Base-by-base conservation (phyloP, 2,888 invertebrate species). In the Aphodius granarius region DNA sequence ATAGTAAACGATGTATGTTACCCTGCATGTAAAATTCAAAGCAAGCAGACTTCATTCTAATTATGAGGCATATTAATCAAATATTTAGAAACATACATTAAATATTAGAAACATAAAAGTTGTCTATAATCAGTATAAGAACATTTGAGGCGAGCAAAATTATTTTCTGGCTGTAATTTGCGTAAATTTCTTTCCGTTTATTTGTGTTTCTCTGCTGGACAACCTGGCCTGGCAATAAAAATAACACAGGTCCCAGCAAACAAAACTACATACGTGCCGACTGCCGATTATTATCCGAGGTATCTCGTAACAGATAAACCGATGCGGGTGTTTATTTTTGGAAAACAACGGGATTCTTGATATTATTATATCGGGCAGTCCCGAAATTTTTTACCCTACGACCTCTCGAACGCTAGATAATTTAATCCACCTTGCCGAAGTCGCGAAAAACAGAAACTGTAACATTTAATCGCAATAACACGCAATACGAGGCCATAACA, bases 401-500 rank as follows among this genome's bases (percentile, higher is more conserved):
- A 76, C 76, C 76, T 73, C 73, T 16, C 20, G 6, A 75, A n/a
- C n/a, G n/a, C n/a, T n/a, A n/a, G 78, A 77, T 78, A 77, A 76
- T 76, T 77, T 73, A 77, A 73, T 63, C 70, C 73, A 65, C 22
- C 18, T 66, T 43, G 66, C 66, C 18, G 43, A 71, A 71, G 75
- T 21, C 19, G 73, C n/a, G n/a, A 68, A 72, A 66, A 17, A 66
- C 16, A 74, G 70, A 74, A 74, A 72, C 66, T 21, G 74, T 70
- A 73, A 77, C 73, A 72, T 63, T 76, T 72, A 66, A 66, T 66
- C 62, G 71, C 63, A 75, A 75, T 79, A 81, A 79, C 76, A 79
- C 80, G 79, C 78, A 80, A 80, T 80, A 84, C 83, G 84, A 83
- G 83, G 83, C 83, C 83, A 84, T 81, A 64, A 65, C 19, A 65